Evolutionary conservation across 2,113 vertebrate species (phyloP), one percentile per base, ranked within the genome.

Genomic region (Ceuthmochares aereus): DNA sequence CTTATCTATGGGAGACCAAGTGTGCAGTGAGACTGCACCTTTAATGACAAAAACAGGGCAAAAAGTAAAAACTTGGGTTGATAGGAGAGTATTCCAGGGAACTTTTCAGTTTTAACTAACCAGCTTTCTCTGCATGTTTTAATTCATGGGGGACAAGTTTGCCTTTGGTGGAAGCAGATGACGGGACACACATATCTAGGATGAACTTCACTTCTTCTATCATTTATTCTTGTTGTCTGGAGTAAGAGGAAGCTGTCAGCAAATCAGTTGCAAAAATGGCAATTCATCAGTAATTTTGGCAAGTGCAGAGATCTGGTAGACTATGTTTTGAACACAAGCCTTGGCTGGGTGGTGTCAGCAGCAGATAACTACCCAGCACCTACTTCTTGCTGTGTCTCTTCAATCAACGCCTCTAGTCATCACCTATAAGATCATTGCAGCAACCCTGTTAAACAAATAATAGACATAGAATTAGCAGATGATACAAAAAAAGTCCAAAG

Each of bases 91-190:
- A 64, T 55, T 93, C 34, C 9, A 14, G 47, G 12, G 21, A 84
- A 5, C 12, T 14, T 81, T 86, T 68, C 17, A 8, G 6, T 84
- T 95, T 91, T 86, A 29, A 58, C 17, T 67, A 85, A 34, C 15
- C 0, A 2, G 25, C 10, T 26, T 63, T 12, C 20, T 76, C 72
- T 77, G 32, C 18, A 52, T 0, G 0, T 83, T 59, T 62, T 55
- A 42, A 67, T 80, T 91, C 54, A 54, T 32, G 25, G 9, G 23
- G 40, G n/a, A 51, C 21, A 59, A 84, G 34, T 64, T 70, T 40
- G 3, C 14, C 43, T 76, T 14, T 70, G 19, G 32, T 49, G 54
- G 87, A 58, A 91, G 27, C 27, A 76, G 58, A 12, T 7, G 5
- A 16, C 56, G 47, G 45, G 56, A 29, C 22, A 22, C 52, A 30